A percentile compares a stretch with the other conserved stretches of the same genome.
Conservation (phyloP, 2,797 vertebrate species). For the Sebastes itinus region DNA sequence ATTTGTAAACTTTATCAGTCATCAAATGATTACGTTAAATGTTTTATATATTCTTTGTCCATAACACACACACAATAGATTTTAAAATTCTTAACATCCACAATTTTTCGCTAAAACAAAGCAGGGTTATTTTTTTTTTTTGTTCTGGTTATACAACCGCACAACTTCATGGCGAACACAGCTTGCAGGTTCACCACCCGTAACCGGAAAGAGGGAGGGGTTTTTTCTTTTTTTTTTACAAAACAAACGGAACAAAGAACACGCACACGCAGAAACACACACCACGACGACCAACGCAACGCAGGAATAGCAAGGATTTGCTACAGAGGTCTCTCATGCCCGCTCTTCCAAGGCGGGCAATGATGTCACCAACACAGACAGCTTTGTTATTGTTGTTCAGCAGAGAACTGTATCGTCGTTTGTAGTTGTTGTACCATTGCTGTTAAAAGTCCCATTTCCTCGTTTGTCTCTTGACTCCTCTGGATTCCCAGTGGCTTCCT, state of each 20-base stretch:
- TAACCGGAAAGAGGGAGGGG: conserved; percentile 54
- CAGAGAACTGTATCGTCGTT: conserved; percentile 77
- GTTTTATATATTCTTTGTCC: conserved; percentile 76
- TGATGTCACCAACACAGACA: conserved; percentile 72
- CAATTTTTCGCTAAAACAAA: conserved; percentile 81
- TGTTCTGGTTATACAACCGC: conserved; percentile 65
- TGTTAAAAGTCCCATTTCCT: conserved; percentile 81
- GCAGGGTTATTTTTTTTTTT: conserved; percentile 43
- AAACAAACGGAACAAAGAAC: conserved; percentile 72
- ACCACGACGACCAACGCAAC: conserved; percentile 80
- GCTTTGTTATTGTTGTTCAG: conserved; percentile 69
- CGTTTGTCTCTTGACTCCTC: conserved; percentile 32
- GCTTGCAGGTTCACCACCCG: conserved; percentile 80
- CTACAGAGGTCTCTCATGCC: conserved; percentile 77
- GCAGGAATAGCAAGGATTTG: conserved; percentile 77
- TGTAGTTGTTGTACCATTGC: conserved; percentile 85
- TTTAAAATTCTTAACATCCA: conserved; percentile 75
- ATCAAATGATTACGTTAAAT: conserved; percentile 78
- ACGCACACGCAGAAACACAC: conserved; percentile 76
- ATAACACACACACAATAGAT: conserved; percentile 71
- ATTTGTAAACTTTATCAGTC: conserved; percentile 87
- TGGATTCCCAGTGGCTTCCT: conserved; percentile 60
- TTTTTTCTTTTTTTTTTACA: conserved; percentile 46
- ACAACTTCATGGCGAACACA: conserved; percentile 81
- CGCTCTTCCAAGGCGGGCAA: conserved; percentile 44